Percentiles rank a stretch among this genome's conserved stretches.
Evolutionary conservation across 92 coral and sea anemone genomes (phyloP).

Genomic region (Heliopora coerulea): DNA sequence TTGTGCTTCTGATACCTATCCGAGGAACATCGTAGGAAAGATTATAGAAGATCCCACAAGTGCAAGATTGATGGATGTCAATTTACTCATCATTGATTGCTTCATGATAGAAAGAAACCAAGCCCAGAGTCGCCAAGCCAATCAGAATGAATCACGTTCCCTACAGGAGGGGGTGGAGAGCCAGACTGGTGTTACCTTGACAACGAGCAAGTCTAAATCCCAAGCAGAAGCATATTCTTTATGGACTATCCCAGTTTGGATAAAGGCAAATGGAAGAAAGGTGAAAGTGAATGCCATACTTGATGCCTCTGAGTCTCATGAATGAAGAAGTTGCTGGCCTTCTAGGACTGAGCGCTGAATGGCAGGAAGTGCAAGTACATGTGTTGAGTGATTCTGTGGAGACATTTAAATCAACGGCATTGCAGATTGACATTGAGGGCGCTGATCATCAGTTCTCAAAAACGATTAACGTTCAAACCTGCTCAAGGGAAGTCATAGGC

Average conservation of each 20-base stretch:
- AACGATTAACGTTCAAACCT: constrained; percentile 51
- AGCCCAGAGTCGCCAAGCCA: background rate
- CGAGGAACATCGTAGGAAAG: constrained; percentile 49
- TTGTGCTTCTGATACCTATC: constrained; percentile 60
- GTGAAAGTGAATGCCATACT: constrained; percentile 54
- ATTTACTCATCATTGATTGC: constrained; percentile 36
- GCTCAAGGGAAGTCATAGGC: constrained; percentile 48
- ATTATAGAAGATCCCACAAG: constrained; percentile 31
- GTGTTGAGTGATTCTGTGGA: constrained; percentile 57
- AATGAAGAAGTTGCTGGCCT: constrained; percentile 55
- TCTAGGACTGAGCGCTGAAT: constrained; percentile 48
- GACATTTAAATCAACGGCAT: constrained; percentile 60
- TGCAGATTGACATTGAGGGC: constrained; percentile 52
- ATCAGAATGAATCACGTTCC: background rate
- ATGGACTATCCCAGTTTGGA: constrained; percentile 55
- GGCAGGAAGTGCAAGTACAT: constrained; percentile 57
- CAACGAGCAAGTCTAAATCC: constrained; percentile 5
- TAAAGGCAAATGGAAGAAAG: constrained; percentile 50
- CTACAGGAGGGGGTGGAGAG: constrained; percentile 33
- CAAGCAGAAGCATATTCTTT: constrained; percentile 45
- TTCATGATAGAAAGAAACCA: constrained; percentile 32
- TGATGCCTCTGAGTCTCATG: constrained; percentile 52
- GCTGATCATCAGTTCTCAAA: constrained; percentile 47
- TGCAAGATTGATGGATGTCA: constrained; percentile 47
- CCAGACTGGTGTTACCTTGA: background rate